Percentiles rank a stretch among this genome's conserved stretches.
These are phyloP conservation scores for Petaurus breviceps DNA, from an alignment of 2,113 vertebrate species.

Conservation along the genomic window DNA sequence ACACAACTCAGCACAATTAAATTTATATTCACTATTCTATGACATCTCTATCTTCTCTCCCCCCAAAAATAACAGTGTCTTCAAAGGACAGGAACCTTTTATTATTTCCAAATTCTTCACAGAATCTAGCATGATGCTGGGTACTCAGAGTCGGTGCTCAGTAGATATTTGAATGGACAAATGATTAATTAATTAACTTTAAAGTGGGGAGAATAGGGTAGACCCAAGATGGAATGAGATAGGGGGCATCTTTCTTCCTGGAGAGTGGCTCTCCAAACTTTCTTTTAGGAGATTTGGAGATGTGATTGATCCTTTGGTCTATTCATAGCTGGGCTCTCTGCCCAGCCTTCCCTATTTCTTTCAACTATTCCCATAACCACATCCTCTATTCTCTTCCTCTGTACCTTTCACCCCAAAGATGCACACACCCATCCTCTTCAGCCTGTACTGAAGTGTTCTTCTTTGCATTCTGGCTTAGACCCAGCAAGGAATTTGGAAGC, in stretches of 20 bases:
- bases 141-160: background rate
- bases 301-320: background rate
- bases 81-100: background rate
- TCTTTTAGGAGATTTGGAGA: background rate
- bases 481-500: background rate
- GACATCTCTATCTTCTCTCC: background rate
- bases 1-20: background rate
- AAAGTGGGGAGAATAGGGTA: background rate
- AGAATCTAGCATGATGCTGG: background rate
- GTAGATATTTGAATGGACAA: background rate
- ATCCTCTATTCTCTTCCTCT: background rate
- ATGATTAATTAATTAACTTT: background rate
- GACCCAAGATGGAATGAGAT: background rate
- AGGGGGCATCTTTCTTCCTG: background rate
- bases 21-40: background rate
- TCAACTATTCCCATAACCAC: background rate
- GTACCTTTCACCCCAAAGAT: background rate
- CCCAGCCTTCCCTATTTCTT: background rate
- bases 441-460: background rate
- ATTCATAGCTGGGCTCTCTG: background rate
- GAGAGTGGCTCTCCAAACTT: background rate
- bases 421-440: background rate
- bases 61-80: background rate
- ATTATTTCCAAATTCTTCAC: background rate
- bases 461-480: background rate